Evolutionary conservation across 2,113 vertebrate genomes (phyloP).

Genomic region (Hyaena hyaena): DNA sequence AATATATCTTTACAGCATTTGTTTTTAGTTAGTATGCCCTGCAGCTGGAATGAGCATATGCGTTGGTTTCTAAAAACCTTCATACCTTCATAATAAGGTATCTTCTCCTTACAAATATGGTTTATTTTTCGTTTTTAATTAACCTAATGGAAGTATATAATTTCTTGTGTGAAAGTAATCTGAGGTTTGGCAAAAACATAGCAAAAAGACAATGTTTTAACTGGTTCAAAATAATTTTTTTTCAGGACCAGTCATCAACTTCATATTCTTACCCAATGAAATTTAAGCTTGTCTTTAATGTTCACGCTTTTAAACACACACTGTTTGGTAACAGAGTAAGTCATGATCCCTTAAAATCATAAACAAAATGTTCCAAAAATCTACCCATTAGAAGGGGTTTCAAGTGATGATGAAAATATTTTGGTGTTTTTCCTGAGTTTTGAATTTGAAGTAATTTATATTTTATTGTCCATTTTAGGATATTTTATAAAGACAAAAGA

Average conservation of each 20-base stretch:
- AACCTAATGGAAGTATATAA: background rate
- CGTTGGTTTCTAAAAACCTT: constrained; percentile 36
- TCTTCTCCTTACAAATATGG: background rate
- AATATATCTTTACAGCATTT: background rate
- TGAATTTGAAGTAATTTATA: constrained; percentile 4
- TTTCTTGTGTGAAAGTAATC: background rate
- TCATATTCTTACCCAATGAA: background rate
- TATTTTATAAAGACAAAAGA: constrained; percentile 1
- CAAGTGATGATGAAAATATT: background rate
- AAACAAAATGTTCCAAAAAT: background rate
- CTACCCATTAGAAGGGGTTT: background rate
- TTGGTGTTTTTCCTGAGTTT: constrained; percentile 22
- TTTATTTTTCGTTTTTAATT: constrained; percentile 37
- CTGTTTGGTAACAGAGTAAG: background rate
- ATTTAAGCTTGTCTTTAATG: constrained; percentile 19
- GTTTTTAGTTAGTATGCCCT: background rate
- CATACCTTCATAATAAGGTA: background rate
- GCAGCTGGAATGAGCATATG: background rate
- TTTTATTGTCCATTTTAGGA: background rate
- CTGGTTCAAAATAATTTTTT: background rate
- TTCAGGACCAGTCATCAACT: background rate
- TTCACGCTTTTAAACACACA: background rate
- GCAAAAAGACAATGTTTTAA: background rate
- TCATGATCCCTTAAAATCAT: background rate
- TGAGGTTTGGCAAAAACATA: constrained; percentile 4